Evolutionary conservation across 2,113 vertebrate genomes (phyloP), one percentile per base, ranked within the genome.

Genomic region (Poeciliopsis prolifica): DNA sequence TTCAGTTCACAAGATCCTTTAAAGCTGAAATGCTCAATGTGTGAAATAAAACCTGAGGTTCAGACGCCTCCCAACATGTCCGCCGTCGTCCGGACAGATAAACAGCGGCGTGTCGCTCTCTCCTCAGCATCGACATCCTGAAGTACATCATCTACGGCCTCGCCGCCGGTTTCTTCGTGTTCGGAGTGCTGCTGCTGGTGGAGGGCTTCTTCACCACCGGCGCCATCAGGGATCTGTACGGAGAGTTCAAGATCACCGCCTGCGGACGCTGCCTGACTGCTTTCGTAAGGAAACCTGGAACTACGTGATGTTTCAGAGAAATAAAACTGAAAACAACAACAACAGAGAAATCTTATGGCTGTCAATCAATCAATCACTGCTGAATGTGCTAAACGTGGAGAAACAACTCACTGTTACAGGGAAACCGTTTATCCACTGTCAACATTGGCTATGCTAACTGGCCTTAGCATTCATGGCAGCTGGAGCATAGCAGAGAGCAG

Each of bases 161-260:
- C 68, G 98, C 97, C 78, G 97, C 96, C 86, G 97, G 97, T 6
- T 99, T 99, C 94, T 99, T 99, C 88, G 96, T 99, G 75, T 99
- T 98, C 10, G 98, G 97, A 68, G 97, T 99, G 88, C 94, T 99
- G 91, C 92, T 99, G 93, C 96, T 99, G 95, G 97, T 99, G 81
- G 97, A 99, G 89, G 98, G 97, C n/a, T 99, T 99, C 88, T 99
- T 99, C 93, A 98, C 97, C 87, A 98, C 97, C 8, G 97, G 97
- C 28, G 97, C 97, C 82, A 98, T 98, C 82, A 96, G 97, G 82
- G 97, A 98, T 88, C 97, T 98, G 72, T 98, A 98, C 42, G 97
- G 97, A 22, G 97, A 98, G 90, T 98, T 98, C 94, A 98, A 98
- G 95, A 98, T 98, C 94, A 96, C 96, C 68, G 96, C 96, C 81